phyloP scores from a whole-genome alignment of 2,797 vertebrate genomes.

The Glossophaga mutica region DNA sequence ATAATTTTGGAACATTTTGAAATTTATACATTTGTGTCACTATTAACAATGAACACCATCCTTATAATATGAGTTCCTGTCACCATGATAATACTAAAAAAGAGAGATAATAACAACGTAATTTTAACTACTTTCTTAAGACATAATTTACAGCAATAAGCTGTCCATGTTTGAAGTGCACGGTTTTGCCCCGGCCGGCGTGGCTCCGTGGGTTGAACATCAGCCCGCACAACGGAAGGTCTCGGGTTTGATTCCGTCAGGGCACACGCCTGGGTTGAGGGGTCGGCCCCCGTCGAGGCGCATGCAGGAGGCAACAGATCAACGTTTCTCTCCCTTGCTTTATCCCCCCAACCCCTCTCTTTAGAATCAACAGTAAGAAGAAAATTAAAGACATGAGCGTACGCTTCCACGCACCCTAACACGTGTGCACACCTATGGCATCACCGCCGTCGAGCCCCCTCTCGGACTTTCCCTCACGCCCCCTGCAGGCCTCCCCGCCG shows the following conservation, averaged over 20 bases:
- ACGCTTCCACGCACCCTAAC: neutral
- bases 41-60: neutral
- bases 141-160: neutral
- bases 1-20: neutral
- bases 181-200: neutral
- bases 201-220: no score
- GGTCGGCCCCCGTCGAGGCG: no score
- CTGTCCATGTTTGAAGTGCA: neutral
- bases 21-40: neutral
- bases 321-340: neutral
- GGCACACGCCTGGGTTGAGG: neutral
- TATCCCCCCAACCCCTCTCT: neutral
- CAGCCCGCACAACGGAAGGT: rapidly evolving
- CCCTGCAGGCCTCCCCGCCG: neutral
- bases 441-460: neutral
- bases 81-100: neutral
- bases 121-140: neutral
- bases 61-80: neutral
- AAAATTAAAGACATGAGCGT: neutral
- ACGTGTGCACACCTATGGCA: no score
- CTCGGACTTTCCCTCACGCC: rapidly evolving
- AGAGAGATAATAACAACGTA: neutral
- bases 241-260: no score
- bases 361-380: neutral
- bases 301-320: neutral